phyloP scores from a whole-genome alignment of 2,797 vertebrate species.

The Hoplostethus mediterraneus region DNA sequence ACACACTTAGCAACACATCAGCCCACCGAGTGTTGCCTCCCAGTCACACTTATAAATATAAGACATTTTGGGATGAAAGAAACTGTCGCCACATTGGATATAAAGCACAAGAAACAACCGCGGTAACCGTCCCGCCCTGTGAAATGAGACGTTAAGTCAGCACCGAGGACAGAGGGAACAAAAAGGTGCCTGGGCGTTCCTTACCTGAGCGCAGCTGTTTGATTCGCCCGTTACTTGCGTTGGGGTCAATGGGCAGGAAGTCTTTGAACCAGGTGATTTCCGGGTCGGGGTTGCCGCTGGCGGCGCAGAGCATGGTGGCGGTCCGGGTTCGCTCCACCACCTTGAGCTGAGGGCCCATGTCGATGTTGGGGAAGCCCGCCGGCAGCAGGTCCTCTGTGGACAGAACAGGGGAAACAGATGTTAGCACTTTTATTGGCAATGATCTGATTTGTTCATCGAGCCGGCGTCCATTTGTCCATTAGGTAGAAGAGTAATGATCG shows the following conservation, averaged over 20 bases:
- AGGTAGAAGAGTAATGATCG: neutral
- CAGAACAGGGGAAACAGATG: neutral
- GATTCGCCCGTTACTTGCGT: conserved; percentile 93
- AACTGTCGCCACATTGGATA: neutral
- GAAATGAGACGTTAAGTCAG: conserved; percentile 1
- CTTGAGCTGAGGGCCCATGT: conserved; percentile 99
- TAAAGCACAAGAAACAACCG: too few relatives aligned
- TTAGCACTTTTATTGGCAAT: neutral
- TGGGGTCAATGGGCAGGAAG: conserved; percentile 96
- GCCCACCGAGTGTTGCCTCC: neutral
- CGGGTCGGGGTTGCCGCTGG: conserved; percentile 97
- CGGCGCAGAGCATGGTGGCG: conserved; percentile 97
- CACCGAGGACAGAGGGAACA: neutral
- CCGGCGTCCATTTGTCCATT: neutral
- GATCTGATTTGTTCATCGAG: neutral
- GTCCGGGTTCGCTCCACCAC: conserved; percentile 97
- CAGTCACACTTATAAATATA: neutral
- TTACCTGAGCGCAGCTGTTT: conserved; percentile 98
- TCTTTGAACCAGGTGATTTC: conserved; percentile 99
- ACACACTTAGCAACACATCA: neutral
- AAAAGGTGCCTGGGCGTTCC: conserved; percentile 33
- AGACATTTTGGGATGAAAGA: neutral
- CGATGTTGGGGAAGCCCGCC: conserved; percentile 95
- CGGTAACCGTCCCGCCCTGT: too few relatives aligned
- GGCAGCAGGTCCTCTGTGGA: conserved; percentile 95